Evolutionary conservation across 2,888 invertebrate genomes (phyloP), one percentile per base, ranked within the genome.

Genomic region (Belgica antarctica): DNA sequence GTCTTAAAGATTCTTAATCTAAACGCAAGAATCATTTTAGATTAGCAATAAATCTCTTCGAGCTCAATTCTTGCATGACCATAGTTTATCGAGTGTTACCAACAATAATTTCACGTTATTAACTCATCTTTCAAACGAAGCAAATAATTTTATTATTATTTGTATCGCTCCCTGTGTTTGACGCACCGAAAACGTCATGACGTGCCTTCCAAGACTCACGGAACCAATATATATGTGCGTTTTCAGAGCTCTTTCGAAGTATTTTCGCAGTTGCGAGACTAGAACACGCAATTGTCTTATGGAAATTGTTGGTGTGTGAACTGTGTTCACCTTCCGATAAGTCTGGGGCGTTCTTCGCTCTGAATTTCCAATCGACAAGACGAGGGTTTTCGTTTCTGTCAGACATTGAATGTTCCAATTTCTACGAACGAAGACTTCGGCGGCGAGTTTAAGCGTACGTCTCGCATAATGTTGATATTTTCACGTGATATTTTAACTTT

Each of bases 271-370:
- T 15, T 19, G 27, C 25, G 27, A 59, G 22, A 59, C 59, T 59
- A 19, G n/a, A n/a, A 25, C 62, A 62, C 62, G 62, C 62, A 62
- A 62, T 62, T 15, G 62, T 62, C 62, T 62, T 28, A 31, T 25
- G 25, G 15, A 59, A 27, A 59, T 25, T 59, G 59, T 59, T 59
- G 59, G 59, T 59, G 59, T 59, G 59, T 59, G 59, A 59, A 59
- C 59, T 59, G 27, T 59, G 59, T 59, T 59, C 59, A 59, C 59
- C 59, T 59, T 59, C 46, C 52, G 22, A 41, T 15, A 41, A 41
- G 41, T n/a, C 2, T 41, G 41, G 52, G n/a, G 52, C 52, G 24
- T 52, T 19, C n/a, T n/a, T n/a, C n/a, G n/a, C n/a, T n/a, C n/a
- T 52, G 7, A 52, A 52, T 52, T 52, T 52, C 27, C 12, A 27